Base-by-base conservation (phyloP, 2,797 vertebrate species). In the Valencia hispanica region DNA sequence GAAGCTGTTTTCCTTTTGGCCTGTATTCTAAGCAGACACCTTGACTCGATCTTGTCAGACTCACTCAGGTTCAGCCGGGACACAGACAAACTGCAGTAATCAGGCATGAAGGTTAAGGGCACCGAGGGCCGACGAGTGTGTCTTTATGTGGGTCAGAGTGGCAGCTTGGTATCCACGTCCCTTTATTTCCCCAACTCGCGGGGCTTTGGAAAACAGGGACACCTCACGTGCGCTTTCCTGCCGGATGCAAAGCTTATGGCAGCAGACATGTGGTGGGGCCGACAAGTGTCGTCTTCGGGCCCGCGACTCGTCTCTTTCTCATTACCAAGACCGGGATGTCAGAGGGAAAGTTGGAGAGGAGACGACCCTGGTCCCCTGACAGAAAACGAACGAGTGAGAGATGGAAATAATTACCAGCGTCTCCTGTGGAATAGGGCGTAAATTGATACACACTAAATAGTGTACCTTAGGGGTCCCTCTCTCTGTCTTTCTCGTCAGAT, bases 361-460 rank as follows among this genome's bases (percentile, higher is more conserved):
- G 85, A 89, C 68, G 79, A 80, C 73, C 72, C 74, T 63, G 79
- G 80, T 80, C 89, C 85, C 86, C 80, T 89, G 93, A 91, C 89
- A 89, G 84, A 84, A 63, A 68, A 22, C 34, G 75, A 63, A 75
- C 78, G 75, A 81, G 34, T 63, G 79, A 86, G 85, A 87, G 82
- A 92, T 87, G 90, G 89, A 93, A 93, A 94, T 93, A 93, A 94
- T 94, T 93, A 93, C 89, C 84, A 89, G 85, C 68, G 92, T 93
- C 92, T 94, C 93, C 82, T 82, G 91, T 94, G 93, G 91, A 93
- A 90, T 88, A 82, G 86, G 89, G 84, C 77, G 71, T 93, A 93
- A 93, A 94, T 93, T 93, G 92, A 94, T 93, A 93, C 92, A 90
- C 86, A 87, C 91, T 94, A 93, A 93, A 93, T 88, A 88, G 89